Percentiles rank a stretch among this genome's conserved stretches.
These are phyloP conservation scores for Dermochelys coriacea DNA, from an alignment of 2,797 vertebrate species.

Conservation along the genomic window DNA sequence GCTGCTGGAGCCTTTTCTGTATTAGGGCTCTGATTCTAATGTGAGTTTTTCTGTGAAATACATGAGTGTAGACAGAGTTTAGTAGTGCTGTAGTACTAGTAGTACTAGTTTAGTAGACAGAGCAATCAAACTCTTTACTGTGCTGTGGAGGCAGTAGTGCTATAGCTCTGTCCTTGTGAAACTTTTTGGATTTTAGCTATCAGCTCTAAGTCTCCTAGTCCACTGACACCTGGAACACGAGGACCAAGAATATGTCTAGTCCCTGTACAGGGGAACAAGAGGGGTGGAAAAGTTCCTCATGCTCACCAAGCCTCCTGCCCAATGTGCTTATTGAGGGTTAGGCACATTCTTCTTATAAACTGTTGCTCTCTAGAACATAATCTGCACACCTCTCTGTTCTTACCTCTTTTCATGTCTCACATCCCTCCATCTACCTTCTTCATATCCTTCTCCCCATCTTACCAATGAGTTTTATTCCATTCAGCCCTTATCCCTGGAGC, in stretches of 20 bases:
- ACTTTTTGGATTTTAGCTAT: not conserved
- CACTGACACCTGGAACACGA: not conserved
- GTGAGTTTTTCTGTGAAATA: not conserved
- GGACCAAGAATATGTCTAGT: not conserved
- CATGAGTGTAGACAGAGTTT: not conserved
- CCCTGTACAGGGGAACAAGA: not conserved
- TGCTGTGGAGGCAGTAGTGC: not conserved
- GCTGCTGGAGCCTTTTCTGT: not conserved
- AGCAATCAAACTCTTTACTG: not conserved
- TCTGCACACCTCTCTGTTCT: not conserved
- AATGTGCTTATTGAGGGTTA: not conserved
- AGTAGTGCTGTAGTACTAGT: too few relatives aligned
- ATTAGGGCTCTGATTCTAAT: not conserved
- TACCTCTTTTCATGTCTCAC: not conserved
- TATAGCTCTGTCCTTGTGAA: not conserved
- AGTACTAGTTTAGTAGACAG: too few relatives aligned
- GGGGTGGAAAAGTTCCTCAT: not conserved
- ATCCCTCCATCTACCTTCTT: not conserved
- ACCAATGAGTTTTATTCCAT: not conserved
- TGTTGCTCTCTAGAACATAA: not conserved
- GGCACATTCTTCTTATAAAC: not conserved
- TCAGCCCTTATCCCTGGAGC: not conserved
- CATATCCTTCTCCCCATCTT: not conserved
- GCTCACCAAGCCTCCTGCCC: not conserved
- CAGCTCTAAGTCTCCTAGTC: accelerated